phyloP scores from a whole-genome alignment of 2,797 vertebrate genomes.

The Anas georgica region DNA sequence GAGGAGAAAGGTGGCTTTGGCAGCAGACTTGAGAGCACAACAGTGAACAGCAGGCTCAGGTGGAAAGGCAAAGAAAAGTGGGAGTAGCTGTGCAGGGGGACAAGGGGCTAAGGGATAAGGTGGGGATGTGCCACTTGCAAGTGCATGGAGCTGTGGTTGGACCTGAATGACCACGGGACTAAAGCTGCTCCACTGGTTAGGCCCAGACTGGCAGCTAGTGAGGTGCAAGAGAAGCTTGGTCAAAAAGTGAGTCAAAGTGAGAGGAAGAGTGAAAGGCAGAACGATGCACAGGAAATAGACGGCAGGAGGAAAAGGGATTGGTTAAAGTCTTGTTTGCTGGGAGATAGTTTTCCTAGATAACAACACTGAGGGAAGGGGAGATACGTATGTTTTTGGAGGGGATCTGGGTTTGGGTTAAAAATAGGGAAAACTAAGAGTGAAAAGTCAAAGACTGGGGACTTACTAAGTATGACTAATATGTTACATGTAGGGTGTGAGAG shows the following conservation, averaged over 20 bases:
- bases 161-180: neutral
- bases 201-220: neutral
- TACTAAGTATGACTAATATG: neutral
- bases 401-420: neutral
- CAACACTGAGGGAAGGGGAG: neutral
- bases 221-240: neutral
- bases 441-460: neutral
- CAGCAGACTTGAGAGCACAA: rapidly evolving
- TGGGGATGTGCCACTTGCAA: too few species aligned
- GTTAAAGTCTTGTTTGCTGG: neutral
- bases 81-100: neutral
- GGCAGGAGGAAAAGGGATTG: neutral
- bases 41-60: neutral
- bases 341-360: neutral
- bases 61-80: neutral
- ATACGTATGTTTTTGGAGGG: neutral
- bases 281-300: neutral
- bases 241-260: neutral
- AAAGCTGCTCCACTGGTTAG: neutral
- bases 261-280: neutral
- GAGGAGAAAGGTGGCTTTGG: neutral
- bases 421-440: neutral
- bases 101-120: neutral
- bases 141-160: neutral
- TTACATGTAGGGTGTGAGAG: neutral